phyloP scores from a whole-genome alignment of 2,888 invertebrate species.

The Lamellibrachia columna region DNA sequence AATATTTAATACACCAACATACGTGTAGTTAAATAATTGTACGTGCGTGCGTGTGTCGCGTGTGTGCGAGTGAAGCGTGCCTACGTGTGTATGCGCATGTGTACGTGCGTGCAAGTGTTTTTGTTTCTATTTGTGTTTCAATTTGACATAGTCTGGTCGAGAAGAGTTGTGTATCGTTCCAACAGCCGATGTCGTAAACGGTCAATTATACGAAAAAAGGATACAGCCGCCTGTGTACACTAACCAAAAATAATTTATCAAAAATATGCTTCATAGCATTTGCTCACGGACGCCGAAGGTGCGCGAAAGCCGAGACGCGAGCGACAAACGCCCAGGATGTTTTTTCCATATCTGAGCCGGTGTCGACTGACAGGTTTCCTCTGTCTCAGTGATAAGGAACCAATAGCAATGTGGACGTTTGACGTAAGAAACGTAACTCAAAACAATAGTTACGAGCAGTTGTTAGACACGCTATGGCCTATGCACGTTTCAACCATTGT shows the following conservation, averaged over 20 bases:
- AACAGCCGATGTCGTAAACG: background rate
- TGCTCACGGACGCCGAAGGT: background rate
- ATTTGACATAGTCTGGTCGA: background rate
- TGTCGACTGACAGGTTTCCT: background rate
- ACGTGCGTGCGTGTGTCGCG: background rate
- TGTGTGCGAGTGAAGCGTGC: background rate
- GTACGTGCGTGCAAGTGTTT: background rate
- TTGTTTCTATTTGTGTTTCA: background rate
- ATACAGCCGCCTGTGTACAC: background rate
- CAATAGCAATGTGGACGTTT: background rate
- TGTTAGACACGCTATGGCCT: too few relatives aligned
- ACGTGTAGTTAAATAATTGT: background rate
- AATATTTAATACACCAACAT: background rate
- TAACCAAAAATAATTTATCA: background rate
- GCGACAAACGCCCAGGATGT: background rate
- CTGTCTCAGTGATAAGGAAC: background rate
- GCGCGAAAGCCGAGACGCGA: background rate
- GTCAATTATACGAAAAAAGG: background rate
- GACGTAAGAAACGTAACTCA: background rate
- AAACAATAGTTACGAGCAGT: background rate
- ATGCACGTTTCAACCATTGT: too few relatives aligned
- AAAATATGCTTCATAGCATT: background rate
- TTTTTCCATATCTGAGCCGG: background rate
- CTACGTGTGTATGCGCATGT: background rate
- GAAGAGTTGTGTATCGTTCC: background rate